A percentile compares a stretch with the other conserved stretches of the same genome.
phyloP scores from a whole-genome alignment of 2,797 vertebrate species.

The Gymnoscopelus microlampas region DNA sequence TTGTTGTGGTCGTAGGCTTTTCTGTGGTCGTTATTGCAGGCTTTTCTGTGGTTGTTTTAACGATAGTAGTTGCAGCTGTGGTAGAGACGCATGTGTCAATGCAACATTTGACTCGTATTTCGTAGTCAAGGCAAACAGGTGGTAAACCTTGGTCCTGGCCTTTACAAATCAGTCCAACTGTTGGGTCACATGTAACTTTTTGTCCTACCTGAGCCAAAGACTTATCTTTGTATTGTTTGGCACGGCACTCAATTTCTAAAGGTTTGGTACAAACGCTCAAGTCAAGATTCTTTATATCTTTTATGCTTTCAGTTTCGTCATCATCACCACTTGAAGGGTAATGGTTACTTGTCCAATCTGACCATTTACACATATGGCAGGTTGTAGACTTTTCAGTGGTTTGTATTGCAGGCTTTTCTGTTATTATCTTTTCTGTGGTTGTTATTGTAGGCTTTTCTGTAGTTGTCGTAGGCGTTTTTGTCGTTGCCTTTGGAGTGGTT shows the following conservation, averaged over 20 bases:
- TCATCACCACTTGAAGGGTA: slow-evolving; percentile 74
- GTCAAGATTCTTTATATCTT: slow-evolving; percentile 69
- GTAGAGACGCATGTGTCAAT: not conserved
- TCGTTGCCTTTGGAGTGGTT: not conserved
- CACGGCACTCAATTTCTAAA: slow-evolving; percentile 79
- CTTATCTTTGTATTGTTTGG: slow-evolving; percentile 40
- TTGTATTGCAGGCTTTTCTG: not conserved
- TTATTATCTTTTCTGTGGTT: too few relatives aligned
- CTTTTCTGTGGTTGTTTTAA: not conserved
- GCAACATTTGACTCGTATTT: slow-evolving; percentile 83
- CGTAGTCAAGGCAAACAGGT: slow-evolving; percentile 79
- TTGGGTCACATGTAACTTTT: slow-evolving; percentile 73
- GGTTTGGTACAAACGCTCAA: slow-evolving; percentile 69
- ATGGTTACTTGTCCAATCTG: slow-evolving; percentile 76
- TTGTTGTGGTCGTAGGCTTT: not conserved
- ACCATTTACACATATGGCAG: slow-evolving; percentile 75
- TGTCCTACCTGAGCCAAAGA: slow-evolving; percentile 68
- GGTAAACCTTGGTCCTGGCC: slow-evolving; percentile 57
- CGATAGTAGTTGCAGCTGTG: not conserved
- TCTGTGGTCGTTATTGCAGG: not conserved
- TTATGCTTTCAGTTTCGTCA: slow-evolving; percentile 82
- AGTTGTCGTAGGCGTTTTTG: not conserved
- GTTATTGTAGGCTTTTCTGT: slow-evolving; percentile 10
- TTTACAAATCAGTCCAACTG: slow-evolving; percentile 77
- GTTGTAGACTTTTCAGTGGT: slow-evolving; percentile 7